A percentile compares a stretch with the other conserved stretches of the same genome.
These are phyloP conservation scores for Mechanitis messenoides DNA, from an alignment of 2,888 invertebrate species.

Conservation along the genomic window DNA sequence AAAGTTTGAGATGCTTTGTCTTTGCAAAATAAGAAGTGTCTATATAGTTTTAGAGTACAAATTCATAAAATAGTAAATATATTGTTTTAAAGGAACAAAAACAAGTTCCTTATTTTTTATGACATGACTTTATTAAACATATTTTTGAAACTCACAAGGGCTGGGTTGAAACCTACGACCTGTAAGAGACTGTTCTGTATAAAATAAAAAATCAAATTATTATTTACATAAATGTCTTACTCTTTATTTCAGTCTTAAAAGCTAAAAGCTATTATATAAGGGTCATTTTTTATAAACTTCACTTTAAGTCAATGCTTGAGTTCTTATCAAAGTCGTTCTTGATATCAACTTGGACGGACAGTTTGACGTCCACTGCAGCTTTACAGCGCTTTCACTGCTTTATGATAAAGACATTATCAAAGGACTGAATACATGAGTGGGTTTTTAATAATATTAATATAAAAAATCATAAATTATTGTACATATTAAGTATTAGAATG, in stretches of 20 bases:
- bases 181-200: not conserved
- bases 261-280: not conserved
- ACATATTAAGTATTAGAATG: too few relatives aligned
- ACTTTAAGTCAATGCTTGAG: not conserved
- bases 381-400: not conserved
- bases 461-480: too few relatives aligned
- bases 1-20: too few relatives aligned
- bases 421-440: not conserved
- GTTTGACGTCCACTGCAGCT: not conserved
- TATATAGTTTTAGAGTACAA: too few relatives aligned
- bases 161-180: too few relatives aligned
- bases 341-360: not conserved
- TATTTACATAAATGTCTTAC: not conserved
- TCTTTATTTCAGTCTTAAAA: not conserved
- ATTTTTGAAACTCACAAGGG: too few relatives aligned
- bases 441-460: not conserved
- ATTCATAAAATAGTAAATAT: too few relatives aligned
- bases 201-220: not conserved
- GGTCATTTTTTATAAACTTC: constrained; percentile 4
- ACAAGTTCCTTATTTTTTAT: too few relatives aligned
- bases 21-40: too few relatives aligned
- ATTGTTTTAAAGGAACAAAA: too few relatives aligned
- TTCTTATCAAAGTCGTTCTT: constrained; percentile 1
- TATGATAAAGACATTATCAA: constrained; percentile 1
- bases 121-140: too few relatives aligned